Base-by-base conservation (phyloP, 2,888 invertebrate species). In the Chrysomela aeneicollis region DNA sequence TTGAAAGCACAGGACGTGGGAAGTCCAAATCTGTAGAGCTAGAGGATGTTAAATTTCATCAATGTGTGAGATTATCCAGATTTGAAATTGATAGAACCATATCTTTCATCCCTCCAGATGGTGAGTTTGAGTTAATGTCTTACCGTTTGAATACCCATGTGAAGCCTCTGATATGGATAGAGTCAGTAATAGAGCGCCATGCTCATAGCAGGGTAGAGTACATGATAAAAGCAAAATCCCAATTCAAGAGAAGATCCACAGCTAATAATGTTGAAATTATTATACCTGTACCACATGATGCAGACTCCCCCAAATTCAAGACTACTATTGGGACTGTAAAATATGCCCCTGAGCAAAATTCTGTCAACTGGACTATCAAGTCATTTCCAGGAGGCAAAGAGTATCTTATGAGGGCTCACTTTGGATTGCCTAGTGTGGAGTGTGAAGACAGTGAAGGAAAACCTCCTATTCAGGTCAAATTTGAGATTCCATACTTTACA, bases 191-290 rank as follows among this genome's bases (percentile, higher is more conserved):
- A 78, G 98, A 98, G 81, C 89, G 97, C 19, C 97, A 98, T 84
- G 95, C 93, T 10, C 98, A 98, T 82, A 97, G 97, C 63, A 87
- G 98, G 70, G 97, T 99, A 9, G 98, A 98, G 79, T 98, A 97
- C 82, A 98, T 98, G 97, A 96, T 98, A 62, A 98, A 98, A 84
- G 98, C 98, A 0, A 96, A 98, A 83, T 97, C 97, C 30, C 98
- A 98, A 83, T 99, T 98, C 82, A 98, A 98, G 81, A 87, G 98
- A 35, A 88, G 98, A 53, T 98, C 98, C 0, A 98, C 98, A 0
- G 98, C 98, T 0, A 99, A 99, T 81, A 98, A 98, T 85, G 98
- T 98, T 49, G 98, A 98, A 84, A 97, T 98, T 71, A 92, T 96
- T 26, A 95, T 97, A 77, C 96, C 97, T 0, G 97, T 97, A 51